These are phyloP conservation scores for Cryptocephalus primarius DNA, from an alignment of 2,888 invertebrate species.

Conservation along the genomic window DNA sequence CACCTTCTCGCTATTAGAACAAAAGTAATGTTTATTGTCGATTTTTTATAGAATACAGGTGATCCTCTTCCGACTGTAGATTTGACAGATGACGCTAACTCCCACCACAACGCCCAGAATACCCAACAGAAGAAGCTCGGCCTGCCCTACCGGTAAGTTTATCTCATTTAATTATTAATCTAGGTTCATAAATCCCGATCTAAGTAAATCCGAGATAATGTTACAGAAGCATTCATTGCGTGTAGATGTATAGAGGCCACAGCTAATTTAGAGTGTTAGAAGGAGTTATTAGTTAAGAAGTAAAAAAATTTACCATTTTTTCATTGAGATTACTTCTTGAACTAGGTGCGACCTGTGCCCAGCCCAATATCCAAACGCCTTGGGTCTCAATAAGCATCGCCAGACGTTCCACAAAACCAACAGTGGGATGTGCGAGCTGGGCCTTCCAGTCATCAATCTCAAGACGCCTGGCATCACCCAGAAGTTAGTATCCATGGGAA, in stretches of 20 bases:
- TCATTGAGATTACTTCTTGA: too few species aligned
- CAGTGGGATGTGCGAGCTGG: slow-evolving; percentile 50
- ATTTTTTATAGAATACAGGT: not conserved
- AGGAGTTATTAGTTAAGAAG: too few species aligned
- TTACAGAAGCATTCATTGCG: too few species aligned
- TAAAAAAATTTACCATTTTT: too few species aligned
- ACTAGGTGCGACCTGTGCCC: slow-evolving; percentile 57
- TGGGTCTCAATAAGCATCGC: slow-evolving; percentile 48
- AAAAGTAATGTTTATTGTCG: too few species aligned
- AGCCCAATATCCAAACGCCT: slow-evolving; percentile 57
- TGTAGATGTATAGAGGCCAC: too few species aligned
- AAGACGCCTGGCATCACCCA: slow-evolving; percentile 55
- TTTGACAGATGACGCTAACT: slow-evolving; percentile 41
- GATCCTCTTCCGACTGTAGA: slow-evolving; percentile 35
- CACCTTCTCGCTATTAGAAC: too few species aligned
- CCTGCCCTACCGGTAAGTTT: slow-evolving; percentile 36
- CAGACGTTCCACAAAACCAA: slow-evolving; percentile 49
- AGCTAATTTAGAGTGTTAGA: too few species aligned
- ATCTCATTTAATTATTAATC: too few species aligned
- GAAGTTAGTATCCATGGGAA: slow-evolving; percentile 54
- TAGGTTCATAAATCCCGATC: too few species aligned
- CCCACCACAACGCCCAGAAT: slow-evolving; percentile 33
- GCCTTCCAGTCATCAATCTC: slow-evolving; percentile 62
- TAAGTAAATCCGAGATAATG: too few species aligned
- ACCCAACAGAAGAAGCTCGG: slow-evolving; percentile 33